Evolutionary conservation across 2,797 vertebrate genomes (phyloP), one percentile per base, ranked within the genome.

Genomic region (Paratrypauchen microcephalus): DNA sequence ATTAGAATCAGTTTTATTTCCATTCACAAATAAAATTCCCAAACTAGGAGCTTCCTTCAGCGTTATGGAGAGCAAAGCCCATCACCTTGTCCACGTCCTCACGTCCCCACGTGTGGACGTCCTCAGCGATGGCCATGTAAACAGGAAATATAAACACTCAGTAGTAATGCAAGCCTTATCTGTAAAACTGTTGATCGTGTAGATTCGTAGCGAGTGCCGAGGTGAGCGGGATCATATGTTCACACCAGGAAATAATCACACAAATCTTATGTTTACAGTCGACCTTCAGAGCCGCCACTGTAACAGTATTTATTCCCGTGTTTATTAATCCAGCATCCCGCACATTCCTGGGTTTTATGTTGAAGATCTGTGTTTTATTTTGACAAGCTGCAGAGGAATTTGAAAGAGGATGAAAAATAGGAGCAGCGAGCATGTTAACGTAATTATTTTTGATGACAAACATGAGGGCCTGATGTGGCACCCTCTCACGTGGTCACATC

Each of bases 171-270:
- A 36, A 36, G 32, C 8, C 32, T 36, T 36, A 9, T 9, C 2
- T 36, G 32, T 36, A 36, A 36, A 36, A 36, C 32, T 36, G 32
- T 36, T 36, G 32, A 36, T 32, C 30, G 6, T 39, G 32, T 3
- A 71, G 69, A 74, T 54, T 26, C 19, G 16, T n/a, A 24, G 55
- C 23, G 12, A 24, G 45, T 11, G 48, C 39, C 61, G 54, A 39
- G 66, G 66, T 79, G 65, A 58, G 75, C 67, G 74, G 74, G 81
- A 73, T 52, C 73, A 78, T 84, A 86, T 90, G 88, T 92, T 93
- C 92, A 91, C 90, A 91, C 88, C 87, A 90, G 92, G 92, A 94
- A 95, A 92, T 94, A 90, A 94, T 95, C 92, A 94, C 93, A 90
- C 92, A 90, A 91, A 92, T 93, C 89, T 88, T 84, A 87, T 91